Evolutionary conservation across 2,797 vertebrate species (phyloP), one percentile per base, ranked within the genome.

Genomic region (Lithobates pipiens): DNA sequence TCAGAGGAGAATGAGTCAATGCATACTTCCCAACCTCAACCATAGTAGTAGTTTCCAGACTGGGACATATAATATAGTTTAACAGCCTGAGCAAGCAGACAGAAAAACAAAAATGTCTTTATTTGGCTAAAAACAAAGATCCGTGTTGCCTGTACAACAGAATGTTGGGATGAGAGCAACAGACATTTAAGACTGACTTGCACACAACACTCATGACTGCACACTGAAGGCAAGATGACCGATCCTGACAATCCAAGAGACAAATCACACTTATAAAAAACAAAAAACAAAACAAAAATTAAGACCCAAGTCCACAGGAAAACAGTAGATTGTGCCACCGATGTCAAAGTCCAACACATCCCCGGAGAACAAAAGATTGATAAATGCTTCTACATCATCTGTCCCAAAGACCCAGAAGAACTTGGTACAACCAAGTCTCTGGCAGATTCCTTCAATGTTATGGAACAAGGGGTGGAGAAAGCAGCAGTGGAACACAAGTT

Each of bases 81-180:
- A 27, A 65, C 18, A 27, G 18, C 13, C 1, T 29, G 65, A 67
- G 25, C 5, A 9, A 25, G n/a, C 2, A 67, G 13, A 67, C 65
- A 29, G 50, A 11, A 75, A 69, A 29, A 15, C 4, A 68, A 69
- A 42, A 46, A 69, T 16, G 5, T 71, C 18, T 80, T 80, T 80
- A 80, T 70, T 80, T 70, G 78, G 67, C 29, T 80, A 77, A 71
- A 32, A 70, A 77, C 32, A 36, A 18, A 16, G 32, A 46, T 23
- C 70, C 46, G 21, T 6, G 6, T 39, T 25, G 25, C 13, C 16
- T 25, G 70, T 27, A 1, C 5, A 54, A 34, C 1, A 2, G 27
- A 25, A 29, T 32, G 76, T 23, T 23, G 16, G 50, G 10, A 23
- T 5, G 50, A n/a, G 57, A 74, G n/a, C 5, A 27, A 42, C 36